Evolutionary conservation across 2,797 vertebrate genomes (phyloP).

Genomic region (Coluber constrictor): DNA sequence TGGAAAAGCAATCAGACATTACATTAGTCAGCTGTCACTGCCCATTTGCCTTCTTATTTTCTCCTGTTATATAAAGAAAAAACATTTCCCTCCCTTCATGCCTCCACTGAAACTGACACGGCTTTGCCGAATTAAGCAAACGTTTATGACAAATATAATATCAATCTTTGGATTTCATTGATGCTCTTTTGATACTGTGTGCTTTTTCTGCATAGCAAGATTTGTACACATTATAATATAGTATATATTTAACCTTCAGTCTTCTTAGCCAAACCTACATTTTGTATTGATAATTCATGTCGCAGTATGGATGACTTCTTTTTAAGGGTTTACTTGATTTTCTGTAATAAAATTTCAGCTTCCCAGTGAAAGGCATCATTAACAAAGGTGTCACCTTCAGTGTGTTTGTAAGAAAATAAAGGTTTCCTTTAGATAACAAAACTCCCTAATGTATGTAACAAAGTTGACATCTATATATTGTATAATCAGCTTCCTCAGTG

Average conservation of each 20-base stretch:
- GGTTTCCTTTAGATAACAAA: background rate
- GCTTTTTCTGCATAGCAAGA: slow-evolving; percentile 16
- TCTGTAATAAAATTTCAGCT: background rate
- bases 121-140: slow-evolving; percentile 28
- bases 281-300: background rate
- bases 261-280: background rate
- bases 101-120: slow-evolving; percentile 36
- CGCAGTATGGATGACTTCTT: background rate
- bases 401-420: background rate
- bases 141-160: slow-evolving; percentile 35
- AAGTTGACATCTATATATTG: background rate
- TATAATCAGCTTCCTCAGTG: background rate
- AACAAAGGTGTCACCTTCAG: background rate
- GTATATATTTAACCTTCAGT: slow-evolving; percentile 4
- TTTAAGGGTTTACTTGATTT: background rate
- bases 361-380: background rate
- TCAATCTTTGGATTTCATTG: background rate
- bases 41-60: slow-evolving; percentile 68
- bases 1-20: slow-evolving; percentile 66
- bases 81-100: slow-evolving; percentile 35
- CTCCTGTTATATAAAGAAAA: slow-evolving; percentile 22
- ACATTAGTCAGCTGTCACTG: slow-evolving; percentile 71
- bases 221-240: background rate
- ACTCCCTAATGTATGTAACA: background rate
- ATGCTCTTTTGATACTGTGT: background rate